Conservation (phyloP, 2,113 vertebrate species). For the Daubentonia madagascariensis region DNA sequence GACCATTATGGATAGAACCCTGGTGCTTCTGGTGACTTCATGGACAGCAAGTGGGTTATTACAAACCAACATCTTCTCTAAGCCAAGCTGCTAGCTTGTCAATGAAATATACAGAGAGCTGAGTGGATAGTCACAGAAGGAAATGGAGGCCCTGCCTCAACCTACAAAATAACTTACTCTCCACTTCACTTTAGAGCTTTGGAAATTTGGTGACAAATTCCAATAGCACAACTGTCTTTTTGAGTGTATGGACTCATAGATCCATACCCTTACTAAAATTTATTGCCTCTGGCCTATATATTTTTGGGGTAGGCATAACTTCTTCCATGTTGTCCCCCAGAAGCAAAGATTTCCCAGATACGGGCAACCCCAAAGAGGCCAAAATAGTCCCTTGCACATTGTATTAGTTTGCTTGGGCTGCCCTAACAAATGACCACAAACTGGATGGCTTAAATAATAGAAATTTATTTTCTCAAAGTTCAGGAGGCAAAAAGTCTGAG, state of each 20-base stretch:
- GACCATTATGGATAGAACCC: background rate
- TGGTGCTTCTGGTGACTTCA: background rate
- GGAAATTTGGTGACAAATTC: background rate
- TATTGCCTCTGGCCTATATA: background rate
- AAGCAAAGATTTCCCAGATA: background rate
- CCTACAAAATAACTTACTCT: background rate
- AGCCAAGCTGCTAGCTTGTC: background rate
- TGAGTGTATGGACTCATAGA: background rate
- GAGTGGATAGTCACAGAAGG: background rate
- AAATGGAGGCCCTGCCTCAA: background rate
- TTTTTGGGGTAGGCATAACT: background rate
- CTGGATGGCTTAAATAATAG: background rate
- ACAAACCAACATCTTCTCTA: background rate
- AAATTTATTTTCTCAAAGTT: background rate
- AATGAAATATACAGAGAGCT: background rate
- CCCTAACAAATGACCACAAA: background rate
- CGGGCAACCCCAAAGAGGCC: background rate
- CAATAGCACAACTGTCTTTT: background rate
- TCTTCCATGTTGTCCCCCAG: background rate
- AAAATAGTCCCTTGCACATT: background rate
- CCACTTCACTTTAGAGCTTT: background rate
- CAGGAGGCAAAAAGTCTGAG: background rate
- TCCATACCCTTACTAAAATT: background rate
- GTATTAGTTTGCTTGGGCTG: background rate
- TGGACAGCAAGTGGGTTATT: background rate